Evolutionary conservation across 2,797 vertebrate genomes (phyloP), one percentile per base, ranked within the genome.

Genomic region (Atherinosoma microstoma): DNA sequence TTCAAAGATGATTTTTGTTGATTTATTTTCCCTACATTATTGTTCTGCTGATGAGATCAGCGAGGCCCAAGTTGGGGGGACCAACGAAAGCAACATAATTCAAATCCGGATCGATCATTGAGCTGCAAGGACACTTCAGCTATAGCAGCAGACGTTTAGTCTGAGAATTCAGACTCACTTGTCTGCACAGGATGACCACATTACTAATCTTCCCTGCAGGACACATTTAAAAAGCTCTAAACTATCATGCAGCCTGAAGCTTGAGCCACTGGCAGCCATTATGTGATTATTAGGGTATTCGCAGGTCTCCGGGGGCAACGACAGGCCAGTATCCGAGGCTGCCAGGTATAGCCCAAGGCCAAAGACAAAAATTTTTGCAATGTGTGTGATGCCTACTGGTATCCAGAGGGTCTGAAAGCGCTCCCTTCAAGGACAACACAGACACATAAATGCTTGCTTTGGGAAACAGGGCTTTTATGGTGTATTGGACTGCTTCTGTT

Each of bases 251-350:
- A 63, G 78, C 78, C 89, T 45, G 53, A 60, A 87, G 85, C 76
- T 57, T 70, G 59, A 83, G 86, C 81, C 36, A 47, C 60, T 6
- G 40, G 83, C 72, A 63, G 79, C 58, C 73, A 82, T 89, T 87
- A 83, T 78, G 83, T 78, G 81, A 89, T 84, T 85, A 83, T 74
- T 68, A 63, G 81, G 75, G 61, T 51, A 73, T 84, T 86, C 72
- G 61, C 66, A 36, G 56, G 65, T 85, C 74, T 82, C 80, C 42
- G 5, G 70, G 82, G 82, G 70, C 32, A 73, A 64, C 12, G 6
- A 12, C 1, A 7, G 73, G 74, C 66, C 60, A 15, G 67, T 76
- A 83, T 80, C 56, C 3, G 18, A 68, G 76, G 67, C 67, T 66
- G 67, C 65, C 67, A 75, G 75, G 65, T 75, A 77, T 10, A 20